Evolutionary conservation across 2,888 invertebrate species (phyloP).

Genomic region (Eupeodes luniger): DNA sequence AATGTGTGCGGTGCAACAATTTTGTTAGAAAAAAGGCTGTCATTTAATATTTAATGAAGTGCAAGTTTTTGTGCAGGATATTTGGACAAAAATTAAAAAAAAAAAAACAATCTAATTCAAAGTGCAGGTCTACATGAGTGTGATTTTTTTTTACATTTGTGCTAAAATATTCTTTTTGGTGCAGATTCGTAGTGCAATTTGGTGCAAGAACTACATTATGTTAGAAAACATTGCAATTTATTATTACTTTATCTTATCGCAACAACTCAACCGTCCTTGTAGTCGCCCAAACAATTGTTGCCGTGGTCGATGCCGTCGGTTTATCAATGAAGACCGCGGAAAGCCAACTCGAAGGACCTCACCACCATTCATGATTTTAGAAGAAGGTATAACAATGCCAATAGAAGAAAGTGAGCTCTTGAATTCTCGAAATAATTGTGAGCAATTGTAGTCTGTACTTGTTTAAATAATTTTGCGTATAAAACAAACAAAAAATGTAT

Average conservation of each 20-base stretch:
- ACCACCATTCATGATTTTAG: constrained; percentile 5
- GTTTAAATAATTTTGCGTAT: background rate
- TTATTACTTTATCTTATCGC: constrained; percentile 19
- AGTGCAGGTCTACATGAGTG: constrained; percentile 1
- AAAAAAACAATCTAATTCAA: background rate
- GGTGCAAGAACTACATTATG: constrained; percentile 14
- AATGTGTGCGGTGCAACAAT: background rate
- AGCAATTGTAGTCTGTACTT: background rate
- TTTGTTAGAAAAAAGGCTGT: background rate
- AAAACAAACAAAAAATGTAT: background rate
- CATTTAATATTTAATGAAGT: background rate
- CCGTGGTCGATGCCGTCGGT: constrained; percentile 9
- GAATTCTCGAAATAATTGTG: background rate
- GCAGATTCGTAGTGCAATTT: constrained; percentile 14
- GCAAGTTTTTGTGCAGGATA: constrained; percentile 2
- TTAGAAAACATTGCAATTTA: background rate
- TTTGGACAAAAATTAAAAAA: background rate
- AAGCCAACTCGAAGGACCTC: background rate
- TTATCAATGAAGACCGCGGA: background rate
- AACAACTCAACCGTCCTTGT: background rate
- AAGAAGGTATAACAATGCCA: background rate
- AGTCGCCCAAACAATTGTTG: constrained; percentile 5
- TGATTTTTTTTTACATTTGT: background rate
- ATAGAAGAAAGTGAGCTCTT: constrained; percentile 1
- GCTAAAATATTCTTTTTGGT: constrained; percentile 2